A percentile compares a stretch with the other conserved stretches of the same genome.
These are phyloP conservation scores for Flabesymbios commensalis DNA, from an alignment of 2,888 invertebrate species.

Conservation along the genomic window DNA sequence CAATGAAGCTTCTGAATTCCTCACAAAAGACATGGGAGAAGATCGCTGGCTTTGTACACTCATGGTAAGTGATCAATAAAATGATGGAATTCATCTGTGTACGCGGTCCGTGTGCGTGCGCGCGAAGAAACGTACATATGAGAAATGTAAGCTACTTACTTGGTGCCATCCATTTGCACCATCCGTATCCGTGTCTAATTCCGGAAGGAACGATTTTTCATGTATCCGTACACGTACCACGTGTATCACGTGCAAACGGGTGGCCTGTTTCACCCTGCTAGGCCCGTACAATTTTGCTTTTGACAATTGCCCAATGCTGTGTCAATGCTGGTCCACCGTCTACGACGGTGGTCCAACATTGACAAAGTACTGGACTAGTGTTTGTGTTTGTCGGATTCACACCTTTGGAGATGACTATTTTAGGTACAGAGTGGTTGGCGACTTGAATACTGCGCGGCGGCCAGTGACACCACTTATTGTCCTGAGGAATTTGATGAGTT, in stretches of 20 bases:
- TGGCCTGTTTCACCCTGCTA: too few relatives aligned
- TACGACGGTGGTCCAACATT: too few relatives aligned
- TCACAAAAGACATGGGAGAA: constrained; percentile 55
- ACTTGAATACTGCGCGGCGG: constrained; percentile 55
- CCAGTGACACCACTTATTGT: constrained; percentile 51
- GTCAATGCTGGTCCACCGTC: too few relatives aligned
- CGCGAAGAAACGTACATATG: neutral
- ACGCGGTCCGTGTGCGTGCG: neutral
- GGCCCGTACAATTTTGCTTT: too few relatives aligned
- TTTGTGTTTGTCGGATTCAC: too few relatives aligned
- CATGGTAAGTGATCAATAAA: constrained; percentile 36
- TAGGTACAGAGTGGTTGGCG: constrained; percentile 55
- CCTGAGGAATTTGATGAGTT: constrained; percentile 56
- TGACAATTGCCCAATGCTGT: too few relatives aligned
- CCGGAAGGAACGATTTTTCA: too few relatives aligned
- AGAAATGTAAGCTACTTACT: neutral
- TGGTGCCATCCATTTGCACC: neutral
- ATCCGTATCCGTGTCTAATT: neutral
- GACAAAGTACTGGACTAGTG: too few relatives aligned
- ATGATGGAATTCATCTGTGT: neutral
- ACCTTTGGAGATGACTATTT: too few relatives aligned
- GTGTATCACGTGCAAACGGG: too few relatives aligned
- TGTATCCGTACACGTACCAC: too few relatives aligned
- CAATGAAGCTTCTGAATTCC: constrained; percentile 46
- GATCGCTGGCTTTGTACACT: constrained; percentile 53